Conservation (phyloP, 2,113 vertebrate species). For the Bettongia penicillata region DNA sequence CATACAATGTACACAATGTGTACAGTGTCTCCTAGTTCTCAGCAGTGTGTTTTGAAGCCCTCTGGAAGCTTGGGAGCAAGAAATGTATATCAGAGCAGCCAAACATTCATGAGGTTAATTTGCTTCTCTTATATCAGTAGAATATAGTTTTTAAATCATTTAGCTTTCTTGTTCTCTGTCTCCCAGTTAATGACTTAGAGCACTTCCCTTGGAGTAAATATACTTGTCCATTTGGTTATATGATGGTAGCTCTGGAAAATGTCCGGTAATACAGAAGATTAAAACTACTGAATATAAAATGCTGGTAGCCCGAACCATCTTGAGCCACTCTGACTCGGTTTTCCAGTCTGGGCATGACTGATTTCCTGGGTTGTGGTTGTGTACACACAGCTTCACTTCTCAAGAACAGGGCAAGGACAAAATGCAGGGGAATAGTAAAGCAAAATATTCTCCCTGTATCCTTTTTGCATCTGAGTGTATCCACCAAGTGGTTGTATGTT, state of each 20-base stretch:
- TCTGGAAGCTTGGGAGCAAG: not conserved
- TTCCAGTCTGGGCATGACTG: not conserved
- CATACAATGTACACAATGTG: not conserved
- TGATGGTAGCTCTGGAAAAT: conserved; percentile 27
- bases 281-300: conserved; percentile 27
- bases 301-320: not conserved
- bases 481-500: not conserved
- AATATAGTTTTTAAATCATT: not conserved
- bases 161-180: not conserved
- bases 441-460: not conserved
- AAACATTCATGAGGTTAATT: not conserved
- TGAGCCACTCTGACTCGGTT: not conserved
- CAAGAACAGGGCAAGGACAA: not conserved
- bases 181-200: conserved; percentile 1
- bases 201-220: not conserved
- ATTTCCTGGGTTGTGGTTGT: not conserved
- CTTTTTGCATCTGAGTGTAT: not conserved
- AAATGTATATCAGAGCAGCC: not conserved
- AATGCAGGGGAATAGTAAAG: not conserved
- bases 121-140: not conserved
- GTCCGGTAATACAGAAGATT: not conserved
- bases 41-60: not conserved
- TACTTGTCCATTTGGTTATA: not conserved
- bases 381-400: not conserved
- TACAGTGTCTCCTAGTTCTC: not conserved